phyloP scores from a whole-genome alignment of 2,888 invertebrate species.

The Zaprionus obscuricornis region DNA sequence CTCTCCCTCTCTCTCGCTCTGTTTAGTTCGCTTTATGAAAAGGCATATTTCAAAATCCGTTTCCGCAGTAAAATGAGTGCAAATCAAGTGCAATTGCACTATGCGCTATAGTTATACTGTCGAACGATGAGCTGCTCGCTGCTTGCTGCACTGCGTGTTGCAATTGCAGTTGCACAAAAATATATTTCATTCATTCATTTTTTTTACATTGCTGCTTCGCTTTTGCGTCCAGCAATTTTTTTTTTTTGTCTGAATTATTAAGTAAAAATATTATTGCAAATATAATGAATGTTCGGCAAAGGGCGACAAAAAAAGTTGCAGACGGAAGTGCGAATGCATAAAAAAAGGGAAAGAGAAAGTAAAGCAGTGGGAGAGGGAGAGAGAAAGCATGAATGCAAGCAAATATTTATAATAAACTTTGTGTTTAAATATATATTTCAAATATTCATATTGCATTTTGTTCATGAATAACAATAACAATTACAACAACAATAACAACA shows the following conservation, averaged over 20 bases:
- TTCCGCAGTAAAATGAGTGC: slow-evolving; percentile 55
- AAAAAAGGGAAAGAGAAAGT: background rate
- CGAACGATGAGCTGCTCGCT: too few species aligned
- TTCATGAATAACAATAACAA: too few species aligned
- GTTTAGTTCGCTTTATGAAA: slow-evolving; percentile 38
- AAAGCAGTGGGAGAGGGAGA: too few species aligned
- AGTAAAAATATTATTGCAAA: slow-evolving; percentile 71
- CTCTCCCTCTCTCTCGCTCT: background rate
- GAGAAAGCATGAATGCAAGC: background rate
- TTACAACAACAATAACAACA: too few species aligned
- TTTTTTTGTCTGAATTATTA: slow-evolving; percentile 48
- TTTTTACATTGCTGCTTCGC: background rate
- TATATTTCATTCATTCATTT: background rate
- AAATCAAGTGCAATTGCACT: slow-evolving; percentile 45
- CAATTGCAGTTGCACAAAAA: too few species aligned
- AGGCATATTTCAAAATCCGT: slow-evolving; percentile 63
- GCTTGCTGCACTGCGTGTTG: too few species aligned
- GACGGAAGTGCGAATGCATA: background rate
- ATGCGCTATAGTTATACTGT: too few species aligned
- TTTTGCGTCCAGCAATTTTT: slow-evolving; percentile 15
- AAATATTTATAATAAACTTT: too few species aligned
- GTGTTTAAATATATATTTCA: too few species aligned
- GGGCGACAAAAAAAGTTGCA: slow-evolving; percentile 6
- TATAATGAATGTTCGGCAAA: slow-evolving; percentile 57
- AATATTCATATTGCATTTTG: too few species aligned